phyloP scores from a whole-genome alignment of 2,113 vertebrate species.

The Chunga burmeisteri region DNA sequence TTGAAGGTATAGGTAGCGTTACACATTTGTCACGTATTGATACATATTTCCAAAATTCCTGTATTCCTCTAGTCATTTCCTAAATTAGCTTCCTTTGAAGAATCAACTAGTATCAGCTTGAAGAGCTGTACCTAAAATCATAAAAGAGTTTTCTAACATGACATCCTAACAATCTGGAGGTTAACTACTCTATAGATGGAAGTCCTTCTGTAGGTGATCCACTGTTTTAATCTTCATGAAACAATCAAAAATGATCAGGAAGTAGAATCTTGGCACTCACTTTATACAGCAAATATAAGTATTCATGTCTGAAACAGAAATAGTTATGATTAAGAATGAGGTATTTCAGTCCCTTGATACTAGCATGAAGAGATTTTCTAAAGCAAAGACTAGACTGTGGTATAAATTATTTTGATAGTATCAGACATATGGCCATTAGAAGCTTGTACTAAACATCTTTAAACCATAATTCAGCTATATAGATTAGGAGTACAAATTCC shows the following conservation, averaged over 20 bases:
- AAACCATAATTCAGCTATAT: not conserved
- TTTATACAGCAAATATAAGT: not conserved
- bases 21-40: not conserved
- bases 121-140: not conserved
- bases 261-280: not conserved
- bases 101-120: not conserved
- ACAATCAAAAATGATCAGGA: not conserved
- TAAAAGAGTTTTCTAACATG: not conserved
- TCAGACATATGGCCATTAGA: not conserved
- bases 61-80: not conserved
- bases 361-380: not conserved
- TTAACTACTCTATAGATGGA: not conserved
- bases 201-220: not conserved
- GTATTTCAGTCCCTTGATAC: not conserved
- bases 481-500: not conserved
- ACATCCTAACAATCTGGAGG: not conserved
- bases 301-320: not conserved
- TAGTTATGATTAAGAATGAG: not conserved
- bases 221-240: not conserved
- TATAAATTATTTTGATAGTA: not conserved
- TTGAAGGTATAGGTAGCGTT: not conserved
- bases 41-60: not conserved
- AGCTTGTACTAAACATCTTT: not conserved
- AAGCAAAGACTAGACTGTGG: not conserved
- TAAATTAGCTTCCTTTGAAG: not conserved